phyloP scores from a whole-genome alignment of 2,113 vertebrate genomes.

The Climacteris rufus region DNA sequence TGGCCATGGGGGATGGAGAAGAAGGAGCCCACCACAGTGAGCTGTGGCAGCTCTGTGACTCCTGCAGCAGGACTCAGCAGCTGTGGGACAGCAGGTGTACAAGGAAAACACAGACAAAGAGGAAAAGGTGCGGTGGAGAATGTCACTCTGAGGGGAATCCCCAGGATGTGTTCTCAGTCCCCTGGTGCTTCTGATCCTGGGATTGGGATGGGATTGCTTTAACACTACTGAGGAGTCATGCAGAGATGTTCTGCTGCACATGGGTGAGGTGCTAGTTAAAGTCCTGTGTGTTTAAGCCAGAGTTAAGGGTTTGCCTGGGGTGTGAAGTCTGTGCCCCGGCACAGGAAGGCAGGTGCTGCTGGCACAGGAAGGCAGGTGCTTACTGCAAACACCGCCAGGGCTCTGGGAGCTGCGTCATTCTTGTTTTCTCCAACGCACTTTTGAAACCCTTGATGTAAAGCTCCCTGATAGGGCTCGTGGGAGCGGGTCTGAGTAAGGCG shows the following conservation, averaged over 20 bases:
- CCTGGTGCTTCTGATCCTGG: not conserved
- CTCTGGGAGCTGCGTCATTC: not conserved
- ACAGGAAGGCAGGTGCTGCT: rapidly evolving
- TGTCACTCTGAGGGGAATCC: not conserved
- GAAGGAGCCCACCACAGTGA: not conserved
- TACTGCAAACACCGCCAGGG: not conserved
- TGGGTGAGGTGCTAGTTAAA: not conserved
- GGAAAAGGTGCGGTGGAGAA: rapidly evolving
- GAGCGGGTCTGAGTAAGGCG: constrained; percentile 28
- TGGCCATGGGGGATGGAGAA: not conserved
- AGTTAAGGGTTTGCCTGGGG: not conserved
- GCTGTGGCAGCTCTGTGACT: not conserved
- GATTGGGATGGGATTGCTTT: not conserved
- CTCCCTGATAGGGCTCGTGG: not conserved
- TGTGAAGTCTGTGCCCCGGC: not conserved
- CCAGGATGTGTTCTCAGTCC: not conserved
- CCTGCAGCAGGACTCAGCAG: not conserved
- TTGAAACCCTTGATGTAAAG: not conserved
- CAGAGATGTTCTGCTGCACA: not conserved
- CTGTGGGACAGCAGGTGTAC: not conserved
- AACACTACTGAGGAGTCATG: not conserved
- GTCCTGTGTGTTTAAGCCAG: not conserved
- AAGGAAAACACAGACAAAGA: not conserved
- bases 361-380: not conserved
- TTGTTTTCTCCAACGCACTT: not conserved